Evolutionary conservation across 1,140 invertebrate species (phyloP).

Genomic region (Drosophila miranda): DNA sequence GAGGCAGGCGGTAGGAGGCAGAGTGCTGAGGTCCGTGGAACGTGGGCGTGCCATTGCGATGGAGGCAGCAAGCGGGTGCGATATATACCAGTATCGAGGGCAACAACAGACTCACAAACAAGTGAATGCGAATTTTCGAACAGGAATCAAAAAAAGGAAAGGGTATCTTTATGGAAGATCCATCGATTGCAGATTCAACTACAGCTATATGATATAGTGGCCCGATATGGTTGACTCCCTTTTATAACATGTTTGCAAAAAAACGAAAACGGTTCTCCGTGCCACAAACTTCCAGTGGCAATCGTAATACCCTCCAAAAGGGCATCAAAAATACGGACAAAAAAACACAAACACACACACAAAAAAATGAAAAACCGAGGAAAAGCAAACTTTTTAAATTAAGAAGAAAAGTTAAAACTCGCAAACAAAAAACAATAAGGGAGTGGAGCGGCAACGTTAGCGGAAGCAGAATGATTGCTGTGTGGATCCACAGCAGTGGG

Average conservation of each 20-base stretch:
- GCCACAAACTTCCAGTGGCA: no score
- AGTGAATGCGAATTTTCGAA: constrained; percentile 63
- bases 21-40: constrained; percentile 11
- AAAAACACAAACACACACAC: constrained; percentile 15
- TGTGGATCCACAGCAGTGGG: constrained; percentile 22
- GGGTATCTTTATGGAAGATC: no score
- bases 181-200: no score
- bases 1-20: no score
- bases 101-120: constrained; percentile 52
- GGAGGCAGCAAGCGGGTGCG: no score
- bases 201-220: no score
- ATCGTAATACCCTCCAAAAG: no score
- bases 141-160: constrained; percentile 41
- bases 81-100: constrained; percentile 18
- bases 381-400: constrained; percentile 75
- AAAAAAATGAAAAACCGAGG: constrained; percentile 9
- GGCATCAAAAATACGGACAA: constrained; percentile 12
- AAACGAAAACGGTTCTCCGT: no score
- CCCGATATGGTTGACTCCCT: no score
- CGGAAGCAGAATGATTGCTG: constrained; percentile 25
- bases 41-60: constrained; percentile 28
- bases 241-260: no score
- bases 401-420: constrained; percentile 78
- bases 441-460: neutral
- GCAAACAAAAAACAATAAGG: constrained; percentile 44